Evolutionary conservation across 2,113 vertebrate species (phyloP), one percentile per base, ranked within the genome.

Genomic region (Vulpes lagopus): DNA sequence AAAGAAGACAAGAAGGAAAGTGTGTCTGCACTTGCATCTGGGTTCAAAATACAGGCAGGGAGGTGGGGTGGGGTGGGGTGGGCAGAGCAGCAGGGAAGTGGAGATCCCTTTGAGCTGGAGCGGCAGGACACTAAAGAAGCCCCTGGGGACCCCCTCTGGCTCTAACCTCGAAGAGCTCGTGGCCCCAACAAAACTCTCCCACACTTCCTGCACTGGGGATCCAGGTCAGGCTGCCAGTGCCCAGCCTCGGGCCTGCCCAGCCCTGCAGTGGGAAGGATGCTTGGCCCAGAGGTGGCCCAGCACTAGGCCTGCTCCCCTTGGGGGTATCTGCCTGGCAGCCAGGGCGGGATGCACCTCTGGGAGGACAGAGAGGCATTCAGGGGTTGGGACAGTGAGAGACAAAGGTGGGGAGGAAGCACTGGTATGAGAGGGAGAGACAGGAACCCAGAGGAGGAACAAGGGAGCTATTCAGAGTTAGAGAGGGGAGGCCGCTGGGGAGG

Each of bases 301-400:
- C 51, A 27, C 10, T 14, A 38, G 51, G 64, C n/a, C 64, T 27
- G 79, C 80, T 86, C 35, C 83, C 90, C 87, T 35, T 15, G 9
- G 53, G 89, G 64, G 53, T 27, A 23, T 69, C 38, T 71, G 84
- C 90, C 62, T 2, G 89, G 95, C 83, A 84, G 87, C 83, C 69
- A 51, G 94, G 94, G 69, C 65, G 57, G 89, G 82, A 65, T 10
- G 38, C 85, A 97, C 96, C 97, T 97, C 79, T 8, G 59, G 20
- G 60, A 92, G 65, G 90, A 94, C 67, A 97, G 97, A 97, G 89
- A 57, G 59, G 74, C 95, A 94, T 97, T 95, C 89, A 97, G 89
- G 64, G 86, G 79, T 43, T n/a, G 38, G 86, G 78, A 89, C 74
- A 0, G 20, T 14, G 49, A 95, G 67, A 96, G 86, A 97, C 94